Percentiles rank a stretch among this genome's conserved stretches.
These are phyloP conservation scores for Coreius guichenoti DNA, from an alignment of 2,797 vertebrate species.

Conservation along the genomic window DNA sequence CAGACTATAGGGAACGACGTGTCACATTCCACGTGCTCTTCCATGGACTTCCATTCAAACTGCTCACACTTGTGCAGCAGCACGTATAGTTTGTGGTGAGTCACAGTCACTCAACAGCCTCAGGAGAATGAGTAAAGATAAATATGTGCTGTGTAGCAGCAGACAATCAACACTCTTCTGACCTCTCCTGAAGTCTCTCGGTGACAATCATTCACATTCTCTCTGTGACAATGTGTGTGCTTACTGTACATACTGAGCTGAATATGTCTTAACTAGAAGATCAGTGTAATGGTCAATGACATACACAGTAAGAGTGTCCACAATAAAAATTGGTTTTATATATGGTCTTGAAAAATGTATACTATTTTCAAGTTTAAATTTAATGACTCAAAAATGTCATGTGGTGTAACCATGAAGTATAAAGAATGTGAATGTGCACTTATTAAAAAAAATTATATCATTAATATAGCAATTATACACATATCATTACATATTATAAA, in stretches of 20 bases:
- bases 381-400: too few species aligned
- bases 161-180: background rate
- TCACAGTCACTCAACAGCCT: constrained; percentile 34
- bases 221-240: background rate
- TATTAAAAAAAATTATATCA: too few species aligned
- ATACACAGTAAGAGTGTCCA: background rate
- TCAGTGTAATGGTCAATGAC: background rate
- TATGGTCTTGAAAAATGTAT: too few species aligned
- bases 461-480: too few species aligned
- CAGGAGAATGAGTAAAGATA: constrained; percentile 48
- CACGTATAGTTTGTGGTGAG: constrained; percentile 47
- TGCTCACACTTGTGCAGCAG: background rate
- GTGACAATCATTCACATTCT: background rate
- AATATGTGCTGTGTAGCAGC: constrained; percentile 37
- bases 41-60: constrained; percentile 1
- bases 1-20: background rate
- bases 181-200: background rate
- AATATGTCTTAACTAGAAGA: background rate
- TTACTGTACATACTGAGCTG: background rate
- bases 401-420: too few species aligned
- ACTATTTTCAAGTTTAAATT: too few species aligned
- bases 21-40: background rate
- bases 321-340: too few species aligned
- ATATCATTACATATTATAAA: background rate
- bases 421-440: too few species aligned